A percentile compares a stretch with the other conserved stretches of the same genome.
phyloP scores from a whole-genome alignment of 2,113 vertebrate genomes.

The Gasterosteus aculeatus region DNA sequence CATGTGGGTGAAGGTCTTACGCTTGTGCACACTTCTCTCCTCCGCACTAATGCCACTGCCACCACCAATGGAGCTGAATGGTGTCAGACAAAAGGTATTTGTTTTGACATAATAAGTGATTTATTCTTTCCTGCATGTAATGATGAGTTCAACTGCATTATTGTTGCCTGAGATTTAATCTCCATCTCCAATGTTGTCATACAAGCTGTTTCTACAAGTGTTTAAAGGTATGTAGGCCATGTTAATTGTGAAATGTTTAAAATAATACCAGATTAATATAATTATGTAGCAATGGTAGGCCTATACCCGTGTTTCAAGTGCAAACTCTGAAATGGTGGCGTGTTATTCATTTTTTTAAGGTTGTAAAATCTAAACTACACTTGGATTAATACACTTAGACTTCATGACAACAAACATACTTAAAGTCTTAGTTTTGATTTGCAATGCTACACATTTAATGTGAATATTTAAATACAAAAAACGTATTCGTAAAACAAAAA shows the following conservation, averaged over 20 bases:
- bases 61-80: not conserved
- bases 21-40: slow-evolving; percentile 44
- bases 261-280: not conserved
- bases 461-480: not conserved
- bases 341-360: not conserved
- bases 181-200: not conserved
- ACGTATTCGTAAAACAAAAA: not conserved
- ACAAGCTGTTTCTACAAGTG: not conserved
- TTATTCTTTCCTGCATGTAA: not conserved
- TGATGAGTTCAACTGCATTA: not conserved
- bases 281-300: not conserved
- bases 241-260: not conserved
- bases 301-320: not conserved
- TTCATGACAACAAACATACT: not conserved
- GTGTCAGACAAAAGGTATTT: slow-evolving; percentile 14
- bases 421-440: not conserved
- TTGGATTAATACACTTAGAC: not conserved
- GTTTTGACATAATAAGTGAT: not conserved
- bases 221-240: not conserved
- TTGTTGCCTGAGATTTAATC: not conserved
- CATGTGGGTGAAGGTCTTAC: slow-evolving; percentile 72
- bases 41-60: slow-evolving; percentile 20
- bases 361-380: not conserved
- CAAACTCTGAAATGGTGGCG: not conserved
- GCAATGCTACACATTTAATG: not conserved